Conservation (phyloP, 2,888 invertebrate genomes). For the Drosophila paramelanica region DNA sequence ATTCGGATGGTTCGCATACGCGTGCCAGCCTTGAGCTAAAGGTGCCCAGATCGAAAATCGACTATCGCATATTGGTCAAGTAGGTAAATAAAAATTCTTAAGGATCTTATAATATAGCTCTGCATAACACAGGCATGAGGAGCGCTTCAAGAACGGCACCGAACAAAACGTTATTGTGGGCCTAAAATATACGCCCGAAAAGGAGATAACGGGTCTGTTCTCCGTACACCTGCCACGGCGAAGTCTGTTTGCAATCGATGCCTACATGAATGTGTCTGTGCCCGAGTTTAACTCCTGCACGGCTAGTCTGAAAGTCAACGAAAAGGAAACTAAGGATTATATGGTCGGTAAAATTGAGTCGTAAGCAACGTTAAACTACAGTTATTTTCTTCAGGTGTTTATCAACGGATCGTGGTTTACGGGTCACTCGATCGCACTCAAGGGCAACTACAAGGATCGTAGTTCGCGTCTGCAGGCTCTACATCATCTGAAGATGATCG, state of each 20-base stretch:
- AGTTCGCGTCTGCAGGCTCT: conserved; percentile 89
- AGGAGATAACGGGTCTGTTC: conserved; percentile 87
- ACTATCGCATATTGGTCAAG: conserved; percentile 87
- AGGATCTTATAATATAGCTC: neutral
- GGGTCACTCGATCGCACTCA: conserved; percentile 87
- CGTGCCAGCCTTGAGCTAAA: conserved; percentile 88
- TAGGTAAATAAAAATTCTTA: conserved; percentile 47
- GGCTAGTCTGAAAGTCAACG: conserved; percentile 89
- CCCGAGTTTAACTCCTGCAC: conserved; percentile 91
- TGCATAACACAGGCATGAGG: conserved; percentile 79
- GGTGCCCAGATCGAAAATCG: conserved; percentile 88
- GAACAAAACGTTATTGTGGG: conserved; percentile 86
- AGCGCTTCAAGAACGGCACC: conserved; percentile 85
- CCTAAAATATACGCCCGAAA: conserved; percentile 87
- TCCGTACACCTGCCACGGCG: conserved; percentile 89
- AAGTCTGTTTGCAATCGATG: conserved; percentile 88
- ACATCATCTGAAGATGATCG: conserved; percentile 89
- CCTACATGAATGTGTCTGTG: conserved; percentile 90
- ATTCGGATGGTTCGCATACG: conserved; percentile 86
- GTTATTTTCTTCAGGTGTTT: conserved; percentile 86
- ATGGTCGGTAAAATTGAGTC: conserved; percentile 86
- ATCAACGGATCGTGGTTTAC: conserved; percentile 92
- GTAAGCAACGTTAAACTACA: neutral
- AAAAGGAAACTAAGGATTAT: conserved; percentile 88
- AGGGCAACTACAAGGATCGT: conserved; percentile 91